Percentiles rank a stretch among this genome's conserved stretches.
phyloP scores from a whole-genome alignment of 2,113 vertebrate species.

The Todiramphus chloris region DNA sequence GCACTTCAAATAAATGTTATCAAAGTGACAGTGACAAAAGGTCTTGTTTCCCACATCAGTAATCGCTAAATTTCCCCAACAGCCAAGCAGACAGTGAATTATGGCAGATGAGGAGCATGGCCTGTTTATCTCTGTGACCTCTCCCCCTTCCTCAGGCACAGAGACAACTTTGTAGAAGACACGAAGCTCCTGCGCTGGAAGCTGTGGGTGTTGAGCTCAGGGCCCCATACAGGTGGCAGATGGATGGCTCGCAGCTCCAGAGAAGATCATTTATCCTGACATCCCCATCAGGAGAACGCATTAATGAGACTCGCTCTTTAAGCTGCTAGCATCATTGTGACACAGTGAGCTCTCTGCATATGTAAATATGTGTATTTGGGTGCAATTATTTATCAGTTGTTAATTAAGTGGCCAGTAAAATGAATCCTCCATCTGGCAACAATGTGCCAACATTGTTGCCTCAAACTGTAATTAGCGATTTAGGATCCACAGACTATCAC shows the following conservation, averaged over 20 bases:
- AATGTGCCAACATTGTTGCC: not conserved
- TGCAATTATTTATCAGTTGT: not conserved
- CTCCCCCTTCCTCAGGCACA: not conserved
- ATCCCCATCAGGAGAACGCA: not conserved
- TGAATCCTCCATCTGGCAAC: slow-evolving; percentile 16
- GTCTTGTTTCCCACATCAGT: not conserved
- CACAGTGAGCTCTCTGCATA: not conserved
- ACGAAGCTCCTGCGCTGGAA: not conserved
- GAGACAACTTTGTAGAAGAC: not conserved
- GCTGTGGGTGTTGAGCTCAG: not conserved
- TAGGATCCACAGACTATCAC: not conserved
- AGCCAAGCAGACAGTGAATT: not conserved
- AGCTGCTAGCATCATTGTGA: not conserved
- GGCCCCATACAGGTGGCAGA: not conserved
- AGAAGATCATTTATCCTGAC: slow-evolving; percentile 17
- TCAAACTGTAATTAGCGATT: slow-evolving; percentile 8
- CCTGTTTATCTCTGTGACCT: not conserved
- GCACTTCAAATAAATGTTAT: not conserved
- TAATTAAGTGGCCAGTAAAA: slow-evolving; percentile 42
- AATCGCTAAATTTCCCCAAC: not conserved
- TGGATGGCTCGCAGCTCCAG: not conserved
- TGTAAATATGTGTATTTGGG: slow-evolving; percentile 17
- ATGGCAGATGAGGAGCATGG: not conserved
- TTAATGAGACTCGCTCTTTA: not conserved
- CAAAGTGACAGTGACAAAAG: not conserved